Percentiles rank a stretch among this genome's conserved stretches.
Evolutionary conservation across 1,140 invertebrate genomes (phyloP).

Genomic region (Trichogramma pretiosum): DNA sequence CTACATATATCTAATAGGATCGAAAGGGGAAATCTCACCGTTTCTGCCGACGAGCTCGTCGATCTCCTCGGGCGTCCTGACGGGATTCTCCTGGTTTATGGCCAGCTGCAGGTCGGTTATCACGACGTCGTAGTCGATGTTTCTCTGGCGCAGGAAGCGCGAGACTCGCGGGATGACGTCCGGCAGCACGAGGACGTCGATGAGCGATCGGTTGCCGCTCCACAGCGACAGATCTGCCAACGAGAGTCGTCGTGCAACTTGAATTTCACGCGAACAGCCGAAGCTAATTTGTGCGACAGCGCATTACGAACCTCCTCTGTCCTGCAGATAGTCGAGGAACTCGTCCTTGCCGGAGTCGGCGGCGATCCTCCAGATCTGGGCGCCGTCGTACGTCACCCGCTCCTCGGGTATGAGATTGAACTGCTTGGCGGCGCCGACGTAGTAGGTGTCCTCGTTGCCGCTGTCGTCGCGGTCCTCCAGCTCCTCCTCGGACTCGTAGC

Average conservation of each 20-base stretch:
- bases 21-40: no score
- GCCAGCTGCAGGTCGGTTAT: constrained; percentile 67
- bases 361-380: constrained; percentile 45
- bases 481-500: background rate
- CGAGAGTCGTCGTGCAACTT: no score
- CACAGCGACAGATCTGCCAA: constrained; percentile 57
- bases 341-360: constrained; percentile 34
- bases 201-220: constrained; percentile 55
- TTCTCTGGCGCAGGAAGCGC: constrained; percentile 32
- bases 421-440: background rate
- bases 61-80: constrained; percentile 51
- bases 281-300: background rate
- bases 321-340: constrained; percentile 38
- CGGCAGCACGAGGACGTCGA: constrained; percentile 59
- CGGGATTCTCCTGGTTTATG: constrained; percentile 69
- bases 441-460: constrained; percentile 31
- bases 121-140: constrained; percentile 51
- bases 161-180: constrained; percentile 46
- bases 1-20: no score
- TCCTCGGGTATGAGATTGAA: constrained; percentile 17
- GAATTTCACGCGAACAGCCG: background rate
- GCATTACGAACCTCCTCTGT: constrained; percentile 38
- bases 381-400: constrained; percentile 44
- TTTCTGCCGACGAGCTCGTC: constrained; percentile 59
- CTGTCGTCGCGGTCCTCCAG: background rate